These are phyloP conservation scores for Anoplius nigerrimus DNA, from an alignment of 2,888 invertebrate species.

Conservation along the genomic window DNA sequence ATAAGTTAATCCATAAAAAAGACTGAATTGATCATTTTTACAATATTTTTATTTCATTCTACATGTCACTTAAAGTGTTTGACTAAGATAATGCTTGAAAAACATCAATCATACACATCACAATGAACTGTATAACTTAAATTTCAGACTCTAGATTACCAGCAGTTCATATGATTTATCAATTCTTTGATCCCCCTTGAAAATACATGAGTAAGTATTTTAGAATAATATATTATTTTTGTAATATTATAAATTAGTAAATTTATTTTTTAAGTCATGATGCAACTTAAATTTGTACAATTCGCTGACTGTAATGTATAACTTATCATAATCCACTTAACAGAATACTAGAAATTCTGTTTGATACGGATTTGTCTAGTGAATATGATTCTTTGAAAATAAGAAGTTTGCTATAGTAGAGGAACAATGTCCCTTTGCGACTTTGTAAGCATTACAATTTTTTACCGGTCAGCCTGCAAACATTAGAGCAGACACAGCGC, in stretches of 20 bases:
- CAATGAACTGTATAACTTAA: slow-evolving; percentile 36
- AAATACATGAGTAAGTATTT: slow-evolving; percentile 38
- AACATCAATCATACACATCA: slow-evolving; percentile 45
- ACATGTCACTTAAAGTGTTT: slow-evolving; percentile 14
- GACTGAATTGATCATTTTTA: slow-evolving; percentile 4
- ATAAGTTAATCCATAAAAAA: slow-evolving; percentile 6
- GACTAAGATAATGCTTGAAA: slow-evolving; percentile 16
- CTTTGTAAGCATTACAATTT: slow-evolving; percentile 39
- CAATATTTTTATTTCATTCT: slow-evolving; percentile 20
- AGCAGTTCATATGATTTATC: slow-evolving; percentile 28
- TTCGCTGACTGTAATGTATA: slow-evolving; percentile 62
- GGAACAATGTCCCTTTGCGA: slow-evolving; percentile 34
- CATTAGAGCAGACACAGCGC: slow-evolving; percentile 45
- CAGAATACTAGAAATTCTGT: slow-evolving; percentile 25
- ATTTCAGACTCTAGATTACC: slow-evolving; percentile 37
- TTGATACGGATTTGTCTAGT: slow-evolving; percentile 19
- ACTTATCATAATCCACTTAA: slow-evolving; percentile 42
- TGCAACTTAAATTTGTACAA: slow-evolving; percentile 68
- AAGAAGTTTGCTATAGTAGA: slow-evolving; percentile 21
- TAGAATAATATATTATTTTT: slow-evolving; percentile 47
- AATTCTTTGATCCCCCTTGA: slow-evolving; percentile 20
- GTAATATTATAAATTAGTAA: slow-evolving; percentile 60
- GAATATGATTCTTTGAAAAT: slow-evolving; percentile 26
- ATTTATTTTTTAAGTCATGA: slow-evolving; percentile 58
- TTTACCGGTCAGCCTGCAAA: slow-evolving; percentile 50